A percentile compares a stretch with the other conserved stretches of the same genome.
phyloP scores from a whole-genome alignment of 1,140 invertebrate species.

The Tetranychus urticae region DNA sequence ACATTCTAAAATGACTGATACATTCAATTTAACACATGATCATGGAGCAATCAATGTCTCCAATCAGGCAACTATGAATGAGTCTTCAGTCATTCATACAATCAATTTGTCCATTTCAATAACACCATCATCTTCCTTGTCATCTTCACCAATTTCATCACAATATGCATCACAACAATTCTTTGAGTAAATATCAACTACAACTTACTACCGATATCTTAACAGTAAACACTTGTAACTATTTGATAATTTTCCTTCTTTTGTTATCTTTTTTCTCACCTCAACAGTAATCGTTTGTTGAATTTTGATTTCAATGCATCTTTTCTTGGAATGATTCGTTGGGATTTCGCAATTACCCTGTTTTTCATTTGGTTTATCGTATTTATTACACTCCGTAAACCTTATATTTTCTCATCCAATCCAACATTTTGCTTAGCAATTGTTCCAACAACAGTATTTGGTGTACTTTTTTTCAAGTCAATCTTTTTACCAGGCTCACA shows the following conservation, averaged over 20 bases:
- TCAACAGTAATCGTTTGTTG: not conserved
- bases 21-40: not conserved
- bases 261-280: not conserved
- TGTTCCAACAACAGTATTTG: slow-evolving; percentile 71
- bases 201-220: no score
- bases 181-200: slow-evolving; percentile 1
- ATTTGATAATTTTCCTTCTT: not conserved
- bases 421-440: slow-evolving; percentile 6
- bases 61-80: slow-evolving; percentile 28
- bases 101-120: not conserved
- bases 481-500: slow-evolving; percentile 73
- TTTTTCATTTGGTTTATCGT: slow-evolving; percentile 5
- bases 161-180: slow-evolving; percentile 4
- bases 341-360: not conserved
- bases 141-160: not conserved
- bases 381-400: slow-evolving; percentile 26
- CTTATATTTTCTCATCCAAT: slow-evolving; percentile 1
- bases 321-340: not conserved
- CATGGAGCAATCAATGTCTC: slow-evolving; percentile 27
- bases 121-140: not conserved
- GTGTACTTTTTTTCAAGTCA: slow-evolving; percentile 77
- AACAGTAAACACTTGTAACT: not conserved
- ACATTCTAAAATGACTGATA: no score
- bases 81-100: slow-evolving; percentile 21
- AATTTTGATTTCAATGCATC: not conserved